Evolutionary conservation across 2,888 invertebrate species (phyloP), one percentile per base, ranked within the genome.

Genomic region (Drosophila austrosaltans): DNA sequence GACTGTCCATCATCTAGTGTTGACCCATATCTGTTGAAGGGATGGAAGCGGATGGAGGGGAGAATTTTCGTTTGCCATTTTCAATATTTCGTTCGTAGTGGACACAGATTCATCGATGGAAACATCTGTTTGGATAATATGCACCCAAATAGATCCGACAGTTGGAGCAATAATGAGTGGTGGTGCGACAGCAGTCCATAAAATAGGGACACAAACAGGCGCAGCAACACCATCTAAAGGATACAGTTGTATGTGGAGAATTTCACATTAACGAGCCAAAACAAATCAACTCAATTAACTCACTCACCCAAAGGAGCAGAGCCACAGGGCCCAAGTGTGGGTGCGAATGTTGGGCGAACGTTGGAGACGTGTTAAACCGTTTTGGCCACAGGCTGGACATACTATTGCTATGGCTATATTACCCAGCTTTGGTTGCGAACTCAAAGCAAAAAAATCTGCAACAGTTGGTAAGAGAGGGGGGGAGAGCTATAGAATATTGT

Each of bases 101-200:
- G 30, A 36, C 28, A 48, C 10, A 8, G 12, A 32, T 20, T 57
- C 20, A 59, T 39, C 2, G 39, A 4, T 25, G 54, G 16, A 61
- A 73, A 25, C 63, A 66, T 16, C 62, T 62, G 5, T 25, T 6
- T 28, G 82, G 68, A 60, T 71, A 74, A 36, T 81, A 53, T 12
- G 86, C 28, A 7, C 86, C 86, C 54, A 82, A 39, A 53, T 68
- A 85, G 20, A 67, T 77, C 1, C 68, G 53, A 63, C 86, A 86
- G 10, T 40, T 36, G 12, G 53, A 7, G 54, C 86, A 81, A 54
- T 81, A 83, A 58, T 86, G 84, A 25, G 56, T 68, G 6, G 79
- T 81, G 20, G 62, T 72, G 36, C 58, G 65, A 58, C 79, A 83
- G 30, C 62, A 65, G 3, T 67, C n/a, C 61, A 64, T 32, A 22